Evolutionary conservation across 2,888 invertebrate genomes (phyloP), one percentile per base, ranked within the genome.

Genomic region (Conus canariensis): DNA sequence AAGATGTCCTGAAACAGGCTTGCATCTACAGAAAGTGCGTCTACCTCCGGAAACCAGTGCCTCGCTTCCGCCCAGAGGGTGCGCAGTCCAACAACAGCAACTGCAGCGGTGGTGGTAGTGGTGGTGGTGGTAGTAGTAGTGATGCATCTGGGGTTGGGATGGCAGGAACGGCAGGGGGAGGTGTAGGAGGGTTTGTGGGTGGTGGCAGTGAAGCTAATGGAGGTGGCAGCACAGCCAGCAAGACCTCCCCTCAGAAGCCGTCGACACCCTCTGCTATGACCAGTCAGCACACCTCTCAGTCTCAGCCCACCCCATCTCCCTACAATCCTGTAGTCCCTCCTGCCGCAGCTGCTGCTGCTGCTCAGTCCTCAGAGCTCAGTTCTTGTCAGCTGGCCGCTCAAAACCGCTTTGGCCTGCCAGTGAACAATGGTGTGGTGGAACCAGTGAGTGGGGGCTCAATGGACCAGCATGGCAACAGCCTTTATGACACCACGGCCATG

Each of bases 21-120:
- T 95, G 95, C 91, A 94, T 95, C 80, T 94, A 95, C 92, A 91
- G 95, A 19, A 95, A 95, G 90, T 95, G 95, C 93, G 92, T 95
- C 45, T 95, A 95, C 91, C 92, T 95, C 83, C 93, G 95, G 30
- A 92, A 92, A 80, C 92, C 92, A 22, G 91, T 92, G 85, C 90
- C 91, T 25, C 89, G 92, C 16, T 92, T 91, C 82, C 91, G 91
- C 45, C 91, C 90, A 22, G 91, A 92, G 64, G 85, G n/a, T 59
- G 85, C 87, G 2, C 74, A 87, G 7, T 9, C 88, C 82, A 90
- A 88, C 45, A 88, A 58, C 56, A 87, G 80, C 25, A 80, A 60
- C 74, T 70, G 88, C 58, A 85, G 59, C 25, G 22, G 85, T 19
- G n/a, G 85, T 67, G 77, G 64, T 64, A 22, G 83, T 19, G 45